These are phyloP conservation scores for Frieseomelitta varia DNA, from an alignment of 1,140 invertebrate genomes.

Conservation along the genomic window DNA sequence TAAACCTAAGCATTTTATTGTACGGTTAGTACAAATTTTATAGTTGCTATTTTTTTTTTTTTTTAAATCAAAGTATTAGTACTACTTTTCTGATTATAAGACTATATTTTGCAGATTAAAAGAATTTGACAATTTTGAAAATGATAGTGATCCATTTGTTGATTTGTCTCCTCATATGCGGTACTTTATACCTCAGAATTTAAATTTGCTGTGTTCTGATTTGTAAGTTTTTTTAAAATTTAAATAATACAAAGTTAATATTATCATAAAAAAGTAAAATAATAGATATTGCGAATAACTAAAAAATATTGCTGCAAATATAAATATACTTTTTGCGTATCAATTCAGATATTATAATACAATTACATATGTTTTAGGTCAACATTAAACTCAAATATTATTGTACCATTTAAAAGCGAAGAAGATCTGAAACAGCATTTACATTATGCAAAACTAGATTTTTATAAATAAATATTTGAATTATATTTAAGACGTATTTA, in stretches of 20 bases:
- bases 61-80: neutral
- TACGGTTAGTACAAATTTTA: slow-evolving; percentile 36
- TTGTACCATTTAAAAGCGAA: neutral
- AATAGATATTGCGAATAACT: neutral
- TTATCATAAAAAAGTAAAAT: neutral
- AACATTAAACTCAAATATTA: neutral
- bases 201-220: slow-evolving; percentile 5
- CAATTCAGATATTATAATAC: neutral
- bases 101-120: slow-evolving; percentile 14
- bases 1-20: slow-evolving; percentile 45
- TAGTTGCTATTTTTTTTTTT: neutral
- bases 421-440: neutral
- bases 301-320: neutral
- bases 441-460: neutral
- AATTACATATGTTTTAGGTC: neutral
- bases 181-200: slow-evolving; percentile 31
- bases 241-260: neutral
- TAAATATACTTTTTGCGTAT: neutral
- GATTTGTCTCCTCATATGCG: neutral
- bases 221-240: slow-evolving; percentile 11
- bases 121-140: slow-evolving; percentile 17
- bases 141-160: slow-evolving; percentile 9
- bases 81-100: too few species aligned
- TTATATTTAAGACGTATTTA: neutral
- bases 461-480: slow-evolving; percentile 11